A percentile compares a stretch with the other conserved stretches of the same genome.
Conservation (phyloP, 2,113 vertebrate species). For the Cepphus grylle region DNA sequence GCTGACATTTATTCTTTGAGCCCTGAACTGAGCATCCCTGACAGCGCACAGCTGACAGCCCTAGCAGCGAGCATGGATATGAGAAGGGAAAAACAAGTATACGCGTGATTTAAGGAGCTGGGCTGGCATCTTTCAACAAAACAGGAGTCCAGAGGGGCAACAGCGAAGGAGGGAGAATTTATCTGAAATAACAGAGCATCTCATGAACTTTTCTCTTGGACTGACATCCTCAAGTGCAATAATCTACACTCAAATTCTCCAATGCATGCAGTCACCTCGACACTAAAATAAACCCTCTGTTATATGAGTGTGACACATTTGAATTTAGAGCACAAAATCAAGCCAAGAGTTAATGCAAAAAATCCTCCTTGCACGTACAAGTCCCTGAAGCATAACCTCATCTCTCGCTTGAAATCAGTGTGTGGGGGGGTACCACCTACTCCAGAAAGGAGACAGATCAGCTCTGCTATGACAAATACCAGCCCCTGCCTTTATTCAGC, state of each 20-base stretch:
- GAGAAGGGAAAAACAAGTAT: not conserved
- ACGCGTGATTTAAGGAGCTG: not conserved
- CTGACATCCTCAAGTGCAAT: not conserved
- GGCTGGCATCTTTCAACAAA: not conserved
- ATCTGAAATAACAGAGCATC: not conserved
- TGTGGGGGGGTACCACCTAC: not conserved
- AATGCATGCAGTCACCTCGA: not conserved
- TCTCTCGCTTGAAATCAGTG: not conserved
- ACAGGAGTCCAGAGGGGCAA: not conserved
- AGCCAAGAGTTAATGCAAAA: conserved; percentile 2
- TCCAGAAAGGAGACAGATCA: not conserved
- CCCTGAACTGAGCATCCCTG: not conserved
- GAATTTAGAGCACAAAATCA: not conserved
- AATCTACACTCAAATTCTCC: not conserved
- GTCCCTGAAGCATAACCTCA: not conserved
- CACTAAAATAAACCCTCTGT: not conserved
- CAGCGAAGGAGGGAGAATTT: not conserved
- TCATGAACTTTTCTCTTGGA: not conserved
- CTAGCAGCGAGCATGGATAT: not conserved
- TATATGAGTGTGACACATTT: not conserved
- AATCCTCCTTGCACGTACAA: not conserved
- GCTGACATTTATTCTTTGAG: not conserved
- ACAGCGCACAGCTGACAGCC: not conserved
- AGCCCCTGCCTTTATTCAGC: not conserved
- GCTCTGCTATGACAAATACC: not conserved